A percentile compares a stretch with the other conserved stretches of the same genome.
These are phyloP conservation scores for Eleutherodactylus coqui DNA, from an alignment of 2,797 vertebrate species.

Conservation along the genomic window DNA sequence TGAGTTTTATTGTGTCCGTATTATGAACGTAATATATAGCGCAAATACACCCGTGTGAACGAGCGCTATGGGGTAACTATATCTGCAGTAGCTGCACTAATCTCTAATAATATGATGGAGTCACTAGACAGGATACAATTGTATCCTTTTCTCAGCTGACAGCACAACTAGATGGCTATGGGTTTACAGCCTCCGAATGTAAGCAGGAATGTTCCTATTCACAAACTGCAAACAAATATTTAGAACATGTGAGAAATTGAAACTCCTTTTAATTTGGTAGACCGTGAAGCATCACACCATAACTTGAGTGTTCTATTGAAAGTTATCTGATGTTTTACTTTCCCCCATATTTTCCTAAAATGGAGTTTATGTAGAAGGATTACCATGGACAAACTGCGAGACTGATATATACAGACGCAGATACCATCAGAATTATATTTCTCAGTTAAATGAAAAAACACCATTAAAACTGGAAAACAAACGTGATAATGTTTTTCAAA, in stretches of 20 bases:
- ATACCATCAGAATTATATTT: neutral
- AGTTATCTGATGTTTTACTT: slow-evolving; percentile 2
- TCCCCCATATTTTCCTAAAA: neutral
- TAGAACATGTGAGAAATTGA: neutral
- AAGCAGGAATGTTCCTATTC: too few relatives aligned
- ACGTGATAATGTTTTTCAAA: slow-evolving; percentile 36
- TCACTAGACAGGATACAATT: too few relatives aligned
- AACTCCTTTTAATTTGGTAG: neutral
- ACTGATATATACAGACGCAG: neutral
- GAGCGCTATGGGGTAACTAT: too few relatives aligned
- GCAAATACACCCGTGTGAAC: too few relatives aligned
- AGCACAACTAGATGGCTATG: too few relatives aligned
- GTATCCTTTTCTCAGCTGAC: too few relatives aligned
- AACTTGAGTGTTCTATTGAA: neutral
- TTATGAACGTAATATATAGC: too few relatives aligned
- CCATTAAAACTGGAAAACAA: slow-evolving; percentile 5
- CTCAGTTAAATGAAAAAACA: neutral
- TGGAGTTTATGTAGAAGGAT: neutral
- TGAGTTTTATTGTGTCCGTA: too few relatives aligned
- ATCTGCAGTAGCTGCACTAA: too few relatives aligned
- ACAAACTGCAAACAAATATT: too few relatives aligned
- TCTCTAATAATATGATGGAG: too few relatives aligned
- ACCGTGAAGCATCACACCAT: neutral
- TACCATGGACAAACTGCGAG: neutral
- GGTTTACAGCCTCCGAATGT: too few relatives aligned